Evolutionary conservation across 2,113 vertebrate species (phyloP).

Genomic region (Lucifuga dentata): DNA sequence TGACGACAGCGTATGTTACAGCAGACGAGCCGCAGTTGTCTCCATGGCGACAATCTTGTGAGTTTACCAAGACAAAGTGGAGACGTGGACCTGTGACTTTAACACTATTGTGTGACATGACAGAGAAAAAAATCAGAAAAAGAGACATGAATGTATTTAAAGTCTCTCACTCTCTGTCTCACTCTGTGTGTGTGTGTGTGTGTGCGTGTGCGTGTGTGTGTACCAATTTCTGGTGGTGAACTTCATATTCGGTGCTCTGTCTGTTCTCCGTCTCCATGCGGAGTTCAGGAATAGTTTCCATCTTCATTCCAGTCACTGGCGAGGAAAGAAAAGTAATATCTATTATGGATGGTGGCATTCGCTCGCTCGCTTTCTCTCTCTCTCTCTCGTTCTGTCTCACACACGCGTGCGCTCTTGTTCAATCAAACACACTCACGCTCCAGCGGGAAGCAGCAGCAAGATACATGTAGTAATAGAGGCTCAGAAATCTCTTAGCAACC

Average conservation of each 20-base stretch:
- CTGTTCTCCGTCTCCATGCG: slow-evolving; percentile 90
- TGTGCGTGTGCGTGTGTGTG: slow-evolving; percentile 50
- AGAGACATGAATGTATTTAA: too few relatives aligned
- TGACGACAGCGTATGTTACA: slow-evolving; percentile 26
- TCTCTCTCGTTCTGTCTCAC: not conserved
- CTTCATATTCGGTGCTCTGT: slow-evolving; percentile 92
- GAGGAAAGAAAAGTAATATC: slow-evolving; percentile 79
- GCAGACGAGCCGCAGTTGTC: slow-evolving; percentile 46
- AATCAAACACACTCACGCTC: slow-evolving; percentile 9
- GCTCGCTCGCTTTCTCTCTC: slow-evolving; percentile 13
- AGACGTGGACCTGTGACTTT: slow-evolving; percentile 20
- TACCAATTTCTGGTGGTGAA: slow-evolving; percentile 96
- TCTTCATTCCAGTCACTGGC: slow-evolving; percentile 91
- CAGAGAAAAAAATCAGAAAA: not conserved
- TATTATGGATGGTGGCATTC: slow-evolving; percentile 50
- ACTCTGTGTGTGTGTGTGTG: slow-evolving; percentile 1
- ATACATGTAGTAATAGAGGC: not conserved
- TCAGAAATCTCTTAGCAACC: slow-evolving; percentile 12
- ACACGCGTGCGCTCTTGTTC: slow-evolving; percentile 24
- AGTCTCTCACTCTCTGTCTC: too few relatives aligned
- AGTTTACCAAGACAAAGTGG: slow-evolving; percentile 57
- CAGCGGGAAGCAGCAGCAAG: slow-evolving; percentile 1
- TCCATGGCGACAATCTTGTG: slow-evolving; percentile 77
- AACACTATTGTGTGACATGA: too few relatives aligned
- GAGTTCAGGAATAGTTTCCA: slow-evolving; percentile 91